Evolutionary conservation across 1,140 invertebrate species (phyloP).

Genomic region (Papilio dardanus): DNA sequence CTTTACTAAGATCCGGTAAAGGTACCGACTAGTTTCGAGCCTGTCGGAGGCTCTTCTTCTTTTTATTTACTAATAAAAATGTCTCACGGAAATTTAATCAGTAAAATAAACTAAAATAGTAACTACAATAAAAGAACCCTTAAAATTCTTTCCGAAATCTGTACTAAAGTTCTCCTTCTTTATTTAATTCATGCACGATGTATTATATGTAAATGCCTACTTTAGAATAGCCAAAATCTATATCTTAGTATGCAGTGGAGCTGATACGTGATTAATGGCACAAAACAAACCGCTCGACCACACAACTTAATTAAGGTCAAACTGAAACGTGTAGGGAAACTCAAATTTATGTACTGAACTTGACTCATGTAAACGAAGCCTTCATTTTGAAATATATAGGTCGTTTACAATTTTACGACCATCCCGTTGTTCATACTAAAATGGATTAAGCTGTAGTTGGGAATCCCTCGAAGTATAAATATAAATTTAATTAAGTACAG

Average conservation of each 20-base stretch:
- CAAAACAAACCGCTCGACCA: neutral
- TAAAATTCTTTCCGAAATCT: too few relatives aligned
- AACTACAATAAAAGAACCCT: too few relatives aligned
- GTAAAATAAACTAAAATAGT: too few relatives aligned
- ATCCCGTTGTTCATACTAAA: neutral
- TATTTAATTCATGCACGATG: too few relatives aligned
- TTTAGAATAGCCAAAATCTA: neutral
- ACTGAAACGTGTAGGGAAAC: neutral
- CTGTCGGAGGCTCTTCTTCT: too few relatives aligned
- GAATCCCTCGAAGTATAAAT: neutral
- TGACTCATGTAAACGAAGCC: neutral
- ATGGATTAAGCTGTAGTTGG: neutral
- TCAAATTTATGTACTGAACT: slow-evolving; percentile 23
- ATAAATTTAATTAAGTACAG: neutral
- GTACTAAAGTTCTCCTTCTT: too few relatives aligned
- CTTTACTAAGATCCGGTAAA: too few relatives aligned
- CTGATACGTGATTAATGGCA: neutral
- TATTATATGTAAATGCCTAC: neutral
- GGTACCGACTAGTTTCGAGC: too few relatives aligned
- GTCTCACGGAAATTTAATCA: too few relatives aligned
- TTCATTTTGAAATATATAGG: slow-evolving; percentile 19
- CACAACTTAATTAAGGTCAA: slow-evolving; percentile 19
- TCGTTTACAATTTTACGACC: slow-evolving; percentile 8
- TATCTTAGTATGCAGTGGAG: neutral
- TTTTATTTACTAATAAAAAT: too few relatives aligned